Base-by-base conservation (phyloP, 1,140 invertebrate genomes). In the Drosophila bocki region DNA sequence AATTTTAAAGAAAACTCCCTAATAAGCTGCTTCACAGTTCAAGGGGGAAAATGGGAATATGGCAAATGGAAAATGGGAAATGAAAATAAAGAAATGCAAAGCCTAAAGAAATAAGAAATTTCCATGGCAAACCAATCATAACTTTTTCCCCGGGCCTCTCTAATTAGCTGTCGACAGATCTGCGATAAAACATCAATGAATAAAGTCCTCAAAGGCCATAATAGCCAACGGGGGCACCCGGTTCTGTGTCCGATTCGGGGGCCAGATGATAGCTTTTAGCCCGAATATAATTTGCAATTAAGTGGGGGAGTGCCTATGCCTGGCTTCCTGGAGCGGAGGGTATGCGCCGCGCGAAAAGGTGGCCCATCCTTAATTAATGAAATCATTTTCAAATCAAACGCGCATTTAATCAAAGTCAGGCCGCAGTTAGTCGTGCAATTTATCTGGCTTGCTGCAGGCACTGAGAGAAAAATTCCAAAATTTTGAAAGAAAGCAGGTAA, bases 311-410 rank as follows among this genome's bases (percentile, higher is more conserved):
- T 12, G 11, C 19, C 6, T 3, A 13, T 29, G 26, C 26, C 37
- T 15, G 13, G 13, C 13, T 39, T 39, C 37, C 26, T 29, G 26
- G 5, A 7, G 6, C 26, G 6, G 35, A 13, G 39, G 13, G 39
- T 15, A 42, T 8, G 11, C 7, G 22, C 45, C 7, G 22, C 39
- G 32, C 35, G 19, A 45, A 63, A 67, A 58, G 51, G 75, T 58
- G 56, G 47, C 47, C 44, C 63, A 48, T 68, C 41, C 50, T 75
- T 81, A 84, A 84, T 84, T 85, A 84, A 85, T 84, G 82, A 85
- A 85, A 85, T 81, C 82, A 84, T 84, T 85, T 78, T 85, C 78
- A 65, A 81, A 84, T 84, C 78, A 85, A 85, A 80, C 78, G 68
- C 72, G 64, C 78, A 81, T 84, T 84, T 84, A 81, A 85, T 84